Evolutionary conservation across 30 jellyfish, hydroid and myxozoan species (phyloP).

Genomic region (Aurelia coerulea): DNA sequence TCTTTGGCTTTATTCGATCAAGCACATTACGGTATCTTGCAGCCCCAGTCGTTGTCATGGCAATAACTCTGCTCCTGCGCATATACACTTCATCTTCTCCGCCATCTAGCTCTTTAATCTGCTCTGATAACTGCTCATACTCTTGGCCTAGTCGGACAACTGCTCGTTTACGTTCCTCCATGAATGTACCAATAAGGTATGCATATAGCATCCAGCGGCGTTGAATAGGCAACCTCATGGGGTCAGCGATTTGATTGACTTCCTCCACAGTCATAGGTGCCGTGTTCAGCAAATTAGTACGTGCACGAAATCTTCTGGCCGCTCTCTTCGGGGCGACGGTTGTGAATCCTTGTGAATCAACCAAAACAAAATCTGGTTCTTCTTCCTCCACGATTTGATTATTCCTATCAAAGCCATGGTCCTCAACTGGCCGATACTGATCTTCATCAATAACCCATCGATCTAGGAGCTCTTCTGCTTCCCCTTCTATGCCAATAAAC

Average conservation of each 20-base stretch:
- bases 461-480: constrained; percentile 78
- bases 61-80: constrained; percentile 60
- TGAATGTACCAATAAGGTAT: constrained; percentile 36
- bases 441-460: constrained; percentile 80
- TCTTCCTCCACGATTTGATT: constrained; percentile 6
- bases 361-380: constrained; percentile 42
- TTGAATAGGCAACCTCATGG: constrained; percentile 51
- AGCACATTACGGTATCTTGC: constrained; percentile 70
- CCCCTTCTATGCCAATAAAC: constrained; percentile 71
- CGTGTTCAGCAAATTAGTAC: constrained; percentile 8
- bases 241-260: constrained; percentile 57
- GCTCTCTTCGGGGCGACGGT: constrained; percentile 49
- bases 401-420: constrained; percentile 2
- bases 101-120: constrained; percentile 45
- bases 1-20: constrained; percentile 66
- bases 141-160: constrained; percentile 12
- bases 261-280: constrained; percentile 63
- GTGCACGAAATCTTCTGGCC: constrained; percentile 46
- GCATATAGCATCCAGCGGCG: constrained; percentile 78
- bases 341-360: constrained; percentile 61
- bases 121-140: constrained; percentile 74
- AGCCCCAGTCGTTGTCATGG: constrained; percentile 93
- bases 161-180: not conserved
- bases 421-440: constrained; percentile 10
- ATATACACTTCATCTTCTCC: constrained; percentile 65